Evolutionary conservation across 92 coral and sea anemone species (phyloP).

Genomic region (Parazoanthus swiftii): DNA sequence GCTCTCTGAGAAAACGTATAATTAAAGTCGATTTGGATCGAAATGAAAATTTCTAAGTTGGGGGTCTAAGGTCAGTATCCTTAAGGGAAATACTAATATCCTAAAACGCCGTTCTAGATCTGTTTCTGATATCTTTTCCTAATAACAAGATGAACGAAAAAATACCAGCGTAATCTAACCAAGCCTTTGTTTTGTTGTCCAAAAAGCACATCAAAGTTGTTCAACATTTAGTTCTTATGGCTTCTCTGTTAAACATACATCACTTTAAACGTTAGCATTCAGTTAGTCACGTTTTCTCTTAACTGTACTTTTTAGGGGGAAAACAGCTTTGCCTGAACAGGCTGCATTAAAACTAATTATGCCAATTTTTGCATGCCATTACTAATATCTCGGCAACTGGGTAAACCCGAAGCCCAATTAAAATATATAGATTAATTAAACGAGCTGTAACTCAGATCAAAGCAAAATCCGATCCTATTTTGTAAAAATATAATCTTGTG

Average conservation of each 20-base stretch:
- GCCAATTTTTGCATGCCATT: constrained; percentile 19
- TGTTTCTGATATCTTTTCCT: constrained; percentile 40
- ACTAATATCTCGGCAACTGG: neutral
- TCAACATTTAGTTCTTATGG: neutral
- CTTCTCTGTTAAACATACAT: constrained; percentile 35
- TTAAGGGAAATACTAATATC: constrained; percentile 17
- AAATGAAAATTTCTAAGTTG: constrained; percentile 26
- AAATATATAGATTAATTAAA: neutral
- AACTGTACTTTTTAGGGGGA: constrained; percentile 6
- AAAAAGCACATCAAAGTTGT: neutral
- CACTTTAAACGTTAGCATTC: constrained; percentile 3
- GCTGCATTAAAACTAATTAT: constrained; percentile 30
- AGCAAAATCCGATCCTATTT: neutral
- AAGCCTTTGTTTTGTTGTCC: constrained; percentile 22
- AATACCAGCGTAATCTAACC: constrained; percentile 10
- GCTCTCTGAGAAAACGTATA: neutral
- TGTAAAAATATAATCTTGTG: neutral
- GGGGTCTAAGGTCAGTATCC: constrained; percentile 48
- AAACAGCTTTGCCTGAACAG: neutral
- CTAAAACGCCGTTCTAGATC: neutral
- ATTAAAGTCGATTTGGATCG: constrained; percentile 26
- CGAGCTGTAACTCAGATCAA: neutral
- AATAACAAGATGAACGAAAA: constrained; percentile 2
- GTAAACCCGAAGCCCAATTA: neutral
- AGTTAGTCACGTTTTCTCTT: constrained; percentile 31